Evolutionary conservation across 2,113 vertebrate species (phyloP), one percentile per base, ranked within the genome.

Genomic region (Mellivora capensis): DNA sequence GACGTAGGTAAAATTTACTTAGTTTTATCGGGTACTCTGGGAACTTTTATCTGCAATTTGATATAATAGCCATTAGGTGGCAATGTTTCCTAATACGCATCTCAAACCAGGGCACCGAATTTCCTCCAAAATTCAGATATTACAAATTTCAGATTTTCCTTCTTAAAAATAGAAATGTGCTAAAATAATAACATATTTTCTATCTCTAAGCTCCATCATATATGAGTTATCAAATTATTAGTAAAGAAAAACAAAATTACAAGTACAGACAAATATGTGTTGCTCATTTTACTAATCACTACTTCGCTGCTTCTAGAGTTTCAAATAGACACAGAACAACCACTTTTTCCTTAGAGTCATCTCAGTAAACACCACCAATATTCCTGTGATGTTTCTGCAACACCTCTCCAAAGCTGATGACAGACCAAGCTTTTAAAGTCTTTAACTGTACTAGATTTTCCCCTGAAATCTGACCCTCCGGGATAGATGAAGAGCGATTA

Each of bases 1-100:
- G 8, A 89, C 49, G 6, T 27, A 57, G 49, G 18, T 93, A 4
- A 14, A 4, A 14, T 52, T 39, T 49, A 11, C 3, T 85, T 39
- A 23, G 37, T 39, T 90, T 62, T 44, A 80, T 12, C 7, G 11
- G 67, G 13, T 47, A 47, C 62, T 74, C 77, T n/a, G 74, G n/a
- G 49, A 72, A 94, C 61, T n/a, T 62, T 91, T 87, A 62, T 44
- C 90, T 86, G 52, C 57, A 92, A 90, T 87, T 88, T 94, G 44
- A 54, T 20, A 11, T 12, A 52, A n/a, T 0, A 71, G 25, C 44
- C 93, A 42, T 31, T 71, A 85, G 88, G 49, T 83, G 82, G 77
- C 25, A 3, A 31, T 94, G 17, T 74, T 90, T 92, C 69, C 72
- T 37, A 91, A 29, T 9, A 59, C 10, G 15, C 31, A 88, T 39